Base-by-base conservation (phyloP, 2,113 vertebrate genomes). In the Camelus bactrianus region DNA sequence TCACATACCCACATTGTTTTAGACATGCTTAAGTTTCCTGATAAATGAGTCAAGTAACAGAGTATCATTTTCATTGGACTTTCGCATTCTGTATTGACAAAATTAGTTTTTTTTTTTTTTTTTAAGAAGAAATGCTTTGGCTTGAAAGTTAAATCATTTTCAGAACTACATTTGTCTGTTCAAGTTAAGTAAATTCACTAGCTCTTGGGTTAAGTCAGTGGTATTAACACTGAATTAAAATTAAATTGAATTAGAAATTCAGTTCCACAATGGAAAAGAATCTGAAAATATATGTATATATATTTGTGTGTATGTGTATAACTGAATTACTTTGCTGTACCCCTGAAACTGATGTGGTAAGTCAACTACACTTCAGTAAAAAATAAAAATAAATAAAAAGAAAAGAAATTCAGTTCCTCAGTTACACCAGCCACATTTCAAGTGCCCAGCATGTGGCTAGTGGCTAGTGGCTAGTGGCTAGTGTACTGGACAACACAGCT, bases 91-190 rank as follows among this genome's bases (percentile, higher is more conserved):
- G 26, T 8, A 65, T 20, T 54, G 72, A 85, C 26, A 95, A 89
- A 79, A 72, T 2, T 22, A n/a, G 28, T 52, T 60, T 70, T 89
- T 76, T 69, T 9, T 22, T 70, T 62, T 46, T 50, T 69, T 35
- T 28, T 38, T 46, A 5, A 81, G 10, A 73, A 87, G 42, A 88
- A 89, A 79, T 93, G 69, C 56, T 70, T 91, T 69, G 48, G 11
- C 35, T 96, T 95, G 56, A 93, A 89, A 92, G 32, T 67, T 19
- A 93, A 70, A 60, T 94, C 20, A 42, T 54, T 93, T 86, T 79
- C 69, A 79, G 79, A 97, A 89, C 28, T 48, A 65, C 26, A 75
- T 48, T 16, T 87, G 24, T 86, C 24, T 54, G 15, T 77, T 32
- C 22, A 56, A 65, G 32, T 89, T 65, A 86, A 89, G 72, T 83